These are phyloP conservation scores for Griposia aprilina DNA, from an alignment of 2,888 invertebrate genomes.

Conservation along the genomic window DNA sequence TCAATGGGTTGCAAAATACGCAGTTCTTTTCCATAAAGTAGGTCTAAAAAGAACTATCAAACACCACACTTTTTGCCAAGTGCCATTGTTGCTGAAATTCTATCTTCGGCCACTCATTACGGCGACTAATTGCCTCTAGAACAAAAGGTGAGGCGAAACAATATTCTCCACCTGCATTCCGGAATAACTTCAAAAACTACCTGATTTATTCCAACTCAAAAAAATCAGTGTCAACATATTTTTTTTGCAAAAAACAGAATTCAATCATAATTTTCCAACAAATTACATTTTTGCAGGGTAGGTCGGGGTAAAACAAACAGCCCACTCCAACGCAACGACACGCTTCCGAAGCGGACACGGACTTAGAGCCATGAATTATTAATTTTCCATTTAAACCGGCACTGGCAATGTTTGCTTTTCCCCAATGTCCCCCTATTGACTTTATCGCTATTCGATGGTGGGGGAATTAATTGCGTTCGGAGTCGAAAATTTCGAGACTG, in stretches of 20 bases:
- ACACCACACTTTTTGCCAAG: too few species aligned
- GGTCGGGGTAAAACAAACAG: slow-evolving; percentile 61
- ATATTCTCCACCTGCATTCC: too few species aligned
- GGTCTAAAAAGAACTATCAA: too few species aligned
- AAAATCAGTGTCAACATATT: slow-evolving; percentile 58
- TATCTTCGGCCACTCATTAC: too few species aligned
- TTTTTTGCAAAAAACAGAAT: slow-evolving; percentile 61
- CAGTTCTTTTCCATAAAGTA: too few species aligned
- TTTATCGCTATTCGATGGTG: slow-evolving; percentile 71
- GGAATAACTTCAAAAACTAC: too few species aligned
- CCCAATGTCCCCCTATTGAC: slow-evolving; percentile 75
- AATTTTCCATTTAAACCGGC: slow-evolving; percentile 76
- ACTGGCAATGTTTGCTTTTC: slow-evolving; percentile 73
- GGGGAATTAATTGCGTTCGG: slow-evolving; percentile 71
- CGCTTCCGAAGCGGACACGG: slow-evolving; percentile 60
- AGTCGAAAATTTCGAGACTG: slow-evolving; percentile 61
- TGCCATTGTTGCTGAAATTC: too few species aligned
- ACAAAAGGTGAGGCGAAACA: too few species aligned
- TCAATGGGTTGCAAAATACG: too few species aligned
- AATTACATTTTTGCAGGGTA: slow-evolving; percentile 67
- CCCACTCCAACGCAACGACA: slow-evolving; percentile 65
- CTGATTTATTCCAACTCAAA: slow-evolving; percentile 1
- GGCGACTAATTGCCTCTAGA: too few species aligned
- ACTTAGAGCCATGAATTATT: slow-evolving; percentile 76
- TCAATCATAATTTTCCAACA: slow-evolving; percentile 67